Base-by-base conservation (phyloP, 2,888 invertebrate genomes). In the Deilephila elpenor region DNA sequence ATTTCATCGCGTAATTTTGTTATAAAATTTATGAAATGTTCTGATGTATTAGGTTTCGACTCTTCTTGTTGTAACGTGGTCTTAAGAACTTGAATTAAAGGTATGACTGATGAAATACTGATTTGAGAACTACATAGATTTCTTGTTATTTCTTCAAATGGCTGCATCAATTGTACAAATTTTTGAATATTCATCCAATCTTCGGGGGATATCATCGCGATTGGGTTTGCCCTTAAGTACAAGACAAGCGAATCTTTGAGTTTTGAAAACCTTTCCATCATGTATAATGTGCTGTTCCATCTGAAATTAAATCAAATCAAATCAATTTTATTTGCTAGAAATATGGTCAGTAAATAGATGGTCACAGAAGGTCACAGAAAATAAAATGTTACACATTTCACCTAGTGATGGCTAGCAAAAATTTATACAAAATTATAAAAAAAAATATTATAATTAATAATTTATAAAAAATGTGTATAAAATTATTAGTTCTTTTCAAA, bases 51-150 rank as follows among this genome's bases (percentile, higher is more conserved):
- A 74, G 72, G 75, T 75, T 76, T 75, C 34, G 56, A 70, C 73
- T 74, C 76, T 75, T 77, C 74, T 76, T 76, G 74, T 75, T 77
- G 75, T 75, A 78, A 78, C 34, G 75, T 76, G 72, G 73, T 71
- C 72, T 61, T 73, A 56, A 76, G 75, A 75, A 75, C 75, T 70
- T 77, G 75, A 74, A 77, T 76, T 61, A 77, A 71, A 7, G 75
- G 73, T 70, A 73, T 74, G 59, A 74, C 73, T 75, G 75, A 75
- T 73, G 75, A 75, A 70, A 75, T 75, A 70, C 53, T 71, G 32
- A 73, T 60, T 70, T 77, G 74, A 73, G 71, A 73, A 73, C 74
- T 73, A 71, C 76, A 73, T 72, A 75, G 53, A 71, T 77, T 74
- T 70, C 75, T 71, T 34, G 75, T 76, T 20, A 73, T 75, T 75